Base-by-base conservation (phyloP, 1,140 invertebrate species). In the Neoseiulus cucumeris region DNA sequence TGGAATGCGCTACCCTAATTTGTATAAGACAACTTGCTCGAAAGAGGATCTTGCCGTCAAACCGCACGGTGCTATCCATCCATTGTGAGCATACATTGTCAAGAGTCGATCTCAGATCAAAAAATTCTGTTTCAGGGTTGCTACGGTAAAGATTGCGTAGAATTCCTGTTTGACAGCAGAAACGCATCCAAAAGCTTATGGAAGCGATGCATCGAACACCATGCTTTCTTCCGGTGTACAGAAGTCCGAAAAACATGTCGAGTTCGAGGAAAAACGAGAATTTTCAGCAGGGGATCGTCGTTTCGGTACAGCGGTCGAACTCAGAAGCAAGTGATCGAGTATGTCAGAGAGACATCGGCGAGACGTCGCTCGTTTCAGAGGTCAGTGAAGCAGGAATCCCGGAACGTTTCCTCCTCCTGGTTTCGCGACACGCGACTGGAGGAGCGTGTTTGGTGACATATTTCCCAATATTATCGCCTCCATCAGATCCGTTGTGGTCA, bases 101-200 rank as follows among this genome's bases (percentile, higher is more conserved):
- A n/a, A n/a, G n/a, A n/a, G n/a, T n/a, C n/a, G n/a, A 39, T 9
- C 33, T 39, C 33, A 6, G 33, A 39, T 39, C 33, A 9, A n/a
- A n/a, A n/a, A n/a, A n/a, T 7, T 47, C 22, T 5, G 17, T 59
- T 59, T 17, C 51, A 59, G 51, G 89, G 88, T 68, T 91, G 87
- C 75, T 92, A 95, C 77, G 91, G 94, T 77, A 95, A 96, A 73
- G 94, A 98, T 72, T 89, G 89, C 2, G 91, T 98, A 7, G 95
- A 98, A 75, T 99, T 98, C 78, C 89, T 90, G 76, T 98, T 99
- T 78, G 91, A 96, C 68, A 87, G 88, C 39, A 82, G 95, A 68
- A 96, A 98, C 78, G 91, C 96, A 71, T 98, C 94, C 78, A 99
- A 99, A 80, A 94, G 91, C 74, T 98, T 98, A 76, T 98, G 95